phyloP scores from a whole-genome alignment of 2,888 invertebrate genomes.

The Opisthograptis luteolata region DNA sequence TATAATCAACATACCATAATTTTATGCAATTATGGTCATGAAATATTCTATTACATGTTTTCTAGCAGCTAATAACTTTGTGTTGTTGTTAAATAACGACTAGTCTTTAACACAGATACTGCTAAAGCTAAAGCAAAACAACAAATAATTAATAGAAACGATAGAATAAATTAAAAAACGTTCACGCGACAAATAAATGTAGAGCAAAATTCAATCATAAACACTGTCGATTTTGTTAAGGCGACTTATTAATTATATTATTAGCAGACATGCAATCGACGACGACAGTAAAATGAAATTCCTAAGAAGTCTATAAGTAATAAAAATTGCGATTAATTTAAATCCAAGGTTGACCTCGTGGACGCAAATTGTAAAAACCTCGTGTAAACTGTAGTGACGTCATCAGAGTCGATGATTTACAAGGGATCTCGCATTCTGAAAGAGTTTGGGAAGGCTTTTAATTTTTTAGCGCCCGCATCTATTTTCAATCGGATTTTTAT shows the following conservation, averaged over 20 bases:
- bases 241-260: no score
- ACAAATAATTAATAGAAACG: no score
- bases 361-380: conserved; percentile 5
- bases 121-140: no score
- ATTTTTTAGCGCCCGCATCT: conserved; percentile 8
- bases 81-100: background rate
- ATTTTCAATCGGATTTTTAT: conserved; percentile 31
- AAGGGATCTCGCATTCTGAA: background rate
- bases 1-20: background rate
- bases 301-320: no score
- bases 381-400: conserved; percentile 5
- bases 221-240: no score
- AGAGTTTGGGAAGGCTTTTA: conserved; percentile 7
- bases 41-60: background rate
- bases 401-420: conserved; percentile 2
- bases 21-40: background rate
- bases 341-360: no score
- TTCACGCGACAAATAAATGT: no score
- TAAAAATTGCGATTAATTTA: no score
- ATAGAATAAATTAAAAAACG: no score
- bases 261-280: no score
- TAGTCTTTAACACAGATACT: no score
- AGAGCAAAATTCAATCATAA: no score
- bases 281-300: conserved; percentile 11
- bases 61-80: background rate